Evolutionary conservation across 2,113 vertebrate genomes (phyloP), one percentile per base, ranked within the genome.

Genomic region (Amblyornis subalaris): DNA sequence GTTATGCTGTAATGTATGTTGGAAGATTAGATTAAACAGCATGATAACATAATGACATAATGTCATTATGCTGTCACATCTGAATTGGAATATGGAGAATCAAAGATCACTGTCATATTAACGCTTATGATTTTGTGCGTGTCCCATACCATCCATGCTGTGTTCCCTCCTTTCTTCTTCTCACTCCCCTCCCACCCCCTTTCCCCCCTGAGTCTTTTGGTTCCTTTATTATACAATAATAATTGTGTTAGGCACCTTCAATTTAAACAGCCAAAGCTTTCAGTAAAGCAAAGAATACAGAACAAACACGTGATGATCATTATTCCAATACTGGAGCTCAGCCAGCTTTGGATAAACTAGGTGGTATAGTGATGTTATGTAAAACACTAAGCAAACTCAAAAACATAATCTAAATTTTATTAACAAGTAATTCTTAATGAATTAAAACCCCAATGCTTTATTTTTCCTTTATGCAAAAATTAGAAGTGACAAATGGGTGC

Each of bases 11-110:
- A 91, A 86, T 75, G 16, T 80, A 66, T 81, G 22, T 77, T 93
- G 40, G 67, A 65, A 95, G 65, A 95, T 91, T 66, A 92, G 81
- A 89, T 91, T 66, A 89, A 91, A 95, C 65, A 70, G 28, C n/a
- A 62, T 67, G 80, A 94, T 93, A 94, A 83, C 50, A 69, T 88
- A 81, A 70, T 81, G 45, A 45, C 50, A 65, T 89, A 81, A 61
- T 81, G 33, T 71, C 54, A 73, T 95, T 92, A 88, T 84, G 42
- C 25, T 91, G 76, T 89, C 61, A 76, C 35, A 64, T 79, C 47
- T 82, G 47, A 88, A 77, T 31, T 77, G 36, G 58, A 89, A 78
- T 78, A 78, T 26, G 26, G 44, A 65, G 62, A 86, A 83, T 66
- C 45, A 65, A 92, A 91, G 26, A 85, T 35, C 53, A 45, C 15